Base-by-base conservation (phyloP, 2,888 invertebrate species). In the Eilema depressum region DNA sequence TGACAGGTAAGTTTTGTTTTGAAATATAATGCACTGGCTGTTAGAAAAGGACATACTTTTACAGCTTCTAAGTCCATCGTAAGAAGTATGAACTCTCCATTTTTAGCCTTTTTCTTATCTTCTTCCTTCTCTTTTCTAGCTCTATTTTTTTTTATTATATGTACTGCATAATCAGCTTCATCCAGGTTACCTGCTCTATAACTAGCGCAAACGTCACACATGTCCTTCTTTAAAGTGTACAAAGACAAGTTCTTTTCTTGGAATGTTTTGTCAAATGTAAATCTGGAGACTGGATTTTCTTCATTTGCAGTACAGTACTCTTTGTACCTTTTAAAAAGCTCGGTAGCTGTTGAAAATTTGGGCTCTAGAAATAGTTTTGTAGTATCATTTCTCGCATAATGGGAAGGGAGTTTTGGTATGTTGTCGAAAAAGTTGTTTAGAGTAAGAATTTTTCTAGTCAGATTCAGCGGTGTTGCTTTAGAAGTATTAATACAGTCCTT, bases 261-360 rank as follows among this genome's bases (percentile, higher is more conserved):
- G 73, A 84, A 82, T 8, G 28, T 3, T 63, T 79, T 78, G 56
- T 82, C 77, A 70, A 82, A 82, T 8, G 77, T 68, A 62, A 62
- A 66, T 60, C 60, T 80, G 60, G 63, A 78, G 11, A 75, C 66
- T 17, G 12, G 25, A 59, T 77, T 71, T 23, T 68, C 61, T 23
- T 75, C 66, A n/a, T 72, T 73, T 59, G 75, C 68, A 17, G 33
- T 63, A 28, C 80, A 81, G 66, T 77, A 67, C 37, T 76, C 25
- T 74, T 76, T 75, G 68, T 80, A 81, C 3, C 25, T 12, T 26
- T 71, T 78, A 53, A 60, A 80, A 66, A 81, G 30, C 28, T 78
- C 76, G 70, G 41, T 41, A 41, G 41, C 41, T 25, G 63, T 41
- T n/a, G n/a, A n/a, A 41, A 41, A 63, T 17, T 41, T 25, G n/a